These are phyloP conservation scores for Caenorhabditis sinica DNA, from an alignment of 2,888 invertebrate genomes.

Conservation along the genomic window DNA sequence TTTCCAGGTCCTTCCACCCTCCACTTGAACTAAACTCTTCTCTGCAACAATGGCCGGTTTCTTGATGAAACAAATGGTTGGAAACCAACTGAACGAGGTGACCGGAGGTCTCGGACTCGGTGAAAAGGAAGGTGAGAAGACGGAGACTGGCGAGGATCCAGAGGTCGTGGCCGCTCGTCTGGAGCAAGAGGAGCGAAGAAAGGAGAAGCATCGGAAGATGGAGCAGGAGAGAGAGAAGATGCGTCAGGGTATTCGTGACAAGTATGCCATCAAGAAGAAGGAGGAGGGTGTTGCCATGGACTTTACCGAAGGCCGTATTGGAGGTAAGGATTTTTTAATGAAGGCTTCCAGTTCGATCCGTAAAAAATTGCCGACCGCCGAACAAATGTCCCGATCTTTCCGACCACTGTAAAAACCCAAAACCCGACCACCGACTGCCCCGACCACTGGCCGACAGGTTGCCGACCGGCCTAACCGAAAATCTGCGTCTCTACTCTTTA, in stretches of 20 bases:
- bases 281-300: conserved; percentile 89
- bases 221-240: conserved; percentile 99
- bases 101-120: conserved; percentile 77
- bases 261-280: conserved; percentile 97
- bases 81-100: conserved; percentile 82
- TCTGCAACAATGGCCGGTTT: conserved; percentile 78
- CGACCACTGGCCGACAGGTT: no score
- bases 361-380: no score
- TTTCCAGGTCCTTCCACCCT: not conserved
- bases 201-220: conserved; percentile 99
- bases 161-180: conserved; percentile 95
- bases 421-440: no score
- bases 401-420: no score
- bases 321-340: no score
- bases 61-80: conserved; percentile 84
- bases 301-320: conserved; percentile 80
- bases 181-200: conserved; percentile 97
- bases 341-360: no score
- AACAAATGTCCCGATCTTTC: no score
- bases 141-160: conserved; percentile 98
- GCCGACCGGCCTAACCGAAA: no score
- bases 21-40: not conserved
- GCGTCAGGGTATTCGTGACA: conserved; percentile 99
- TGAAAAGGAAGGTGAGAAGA: conserved; percentile 86
- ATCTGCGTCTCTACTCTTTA: no score